Evolutionary conservation across 30 jellyfish, hydroid and myxozoan genomes (phyloP).

Genomic region (Hydractinia echinata): DNA sequence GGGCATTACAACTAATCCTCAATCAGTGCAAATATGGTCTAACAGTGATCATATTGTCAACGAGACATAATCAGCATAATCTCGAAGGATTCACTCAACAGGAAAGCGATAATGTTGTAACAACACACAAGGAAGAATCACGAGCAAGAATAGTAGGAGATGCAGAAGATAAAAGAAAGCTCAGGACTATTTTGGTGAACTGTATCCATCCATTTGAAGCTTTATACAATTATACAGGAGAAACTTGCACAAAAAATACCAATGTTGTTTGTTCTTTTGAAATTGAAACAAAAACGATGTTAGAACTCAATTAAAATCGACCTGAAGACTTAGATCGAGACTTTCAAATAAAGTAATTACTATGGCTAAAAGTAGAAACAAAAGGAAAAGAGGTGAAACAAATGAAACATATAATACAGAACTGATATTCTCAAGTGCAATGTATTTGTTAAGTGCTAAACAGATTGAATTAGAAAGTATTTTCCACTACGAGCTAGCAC

Average conservation of each 20-base stretch:
- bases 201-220: conserved; percentile 11
- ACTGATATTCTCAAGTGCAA: neutral
- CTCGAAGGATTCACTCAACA: too few species aligned
- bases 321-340: neutral
- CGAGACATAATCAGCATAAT: neutral
- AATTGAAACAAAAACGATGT: neutral
- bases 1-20: neutral
- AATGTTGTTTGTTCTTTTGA: neutral
- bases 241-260: neutral
- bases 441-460: neutral
- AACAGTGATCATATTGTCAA: conserved; percentile 8
- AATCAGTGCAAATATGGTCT: conserved; percentile 16
- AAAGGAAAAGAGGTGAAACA: neutral
- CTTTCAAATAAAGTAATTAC: neutral
- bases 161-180: neutral
- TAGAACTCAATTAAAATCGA: neutral
- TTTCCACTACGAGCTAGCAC: neutral
- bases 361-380: neutral
- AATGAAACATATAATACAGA: neutral
- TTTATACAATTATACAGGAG: neutral
- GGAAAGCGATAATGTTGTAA: neutral
- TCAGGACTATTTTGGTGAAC: neutral
- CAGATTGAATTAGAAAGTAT: neutral
- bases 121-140: conserved; percentile 9
- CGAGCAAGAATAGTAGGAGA: conserved; percentile 7